Evolutionary conservation across 1,140 invertebrate species (phyloP).

Genomic region (Bicyclus anynana): DNA sequence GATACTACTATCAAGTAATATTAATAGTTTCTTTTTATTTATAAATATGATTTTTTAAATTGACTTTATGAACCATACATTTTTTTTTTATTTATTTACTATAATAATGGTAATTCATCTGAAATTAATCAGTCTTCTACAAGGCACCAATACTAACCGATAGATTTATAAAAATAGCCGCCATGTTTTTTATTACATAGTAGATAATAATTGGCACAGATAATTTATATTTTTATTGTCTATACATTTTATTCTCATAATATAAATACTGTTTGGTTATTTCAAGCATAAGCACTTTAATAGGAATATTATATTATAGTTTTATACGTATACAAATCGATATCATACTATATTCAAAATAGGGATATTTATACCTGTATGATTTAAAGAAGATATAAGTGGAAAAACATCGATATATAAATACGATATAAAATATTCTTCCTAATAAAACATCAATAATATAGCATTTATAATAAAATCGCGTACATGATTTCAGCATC

Average conservation of each 20-base stretch:
- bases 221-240: conserved; percentile 24
- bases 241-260: conserved; percentile 20
- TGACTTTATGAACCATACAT: not conserved
- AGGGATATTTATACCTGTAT: not conserved
- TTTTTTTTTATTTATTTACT: not conserved
- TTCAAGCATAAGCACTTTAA: conserved; percentile 7
- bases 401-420: not conserved
- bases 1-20: conserved; percentile 5
- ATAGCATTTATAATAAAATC: not conserved
- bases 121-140: conserved; percentile 50
- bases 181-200: conserved; percentile 21
- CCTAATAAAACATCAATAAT: too few relatives aligned
- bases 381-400: not conserved
- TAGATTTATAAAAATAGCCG: conserved; percentile 41
- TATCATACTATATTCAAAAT: not conserved
- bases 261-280: conserved; percentile 19
- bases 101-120: conserved; percentile 23
- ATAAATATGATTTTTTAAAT: conserved; percentile 4
- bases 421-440: not conserved
- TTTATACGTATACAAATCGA: not conserved
- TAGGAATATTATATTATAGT: conserved; percentile 1
- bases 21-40: not conserved
- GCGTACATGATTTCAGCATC: too few relatives aligned
- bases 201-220: conserved; percentile 47
- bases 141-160: conserved; percentile 54